A percentile compares a stretch with the other conserved stretches of the same genome.
Evolutionary conservation across 1,140 invertebrate species (phyloP).

Genomic region (Aleiodes sp.): DNA sequence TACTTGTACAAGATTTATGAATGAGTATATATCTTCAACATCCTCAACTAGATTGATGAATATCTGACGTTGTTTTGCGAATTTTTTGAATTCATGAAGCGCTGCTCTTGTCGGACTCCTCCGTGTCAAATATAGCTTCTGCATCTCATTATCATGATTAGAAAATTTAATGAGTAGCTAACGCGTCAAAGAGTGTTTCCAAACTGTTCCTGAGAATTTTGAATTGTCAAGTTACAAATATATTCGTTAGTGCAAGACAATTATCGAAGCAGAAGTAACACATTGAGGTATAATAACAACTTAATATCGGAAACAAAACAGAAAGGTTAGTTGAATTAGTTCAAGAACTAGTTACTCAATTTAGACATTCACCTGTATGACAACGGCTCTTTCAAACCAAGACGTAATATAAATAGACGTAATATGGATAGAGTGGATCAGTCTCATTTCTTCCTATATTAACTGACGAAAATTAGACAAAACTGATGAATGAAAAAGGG

Average conservation of each 20-base stretch:
- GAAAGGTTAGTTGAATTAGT: background rate
- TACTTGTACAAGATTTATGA: conserved; percentile 20
- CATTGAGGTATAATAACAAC: conserved; percentile 21
- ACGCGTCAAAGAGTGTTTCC: background rate
- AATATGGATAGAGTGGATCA: background rate
- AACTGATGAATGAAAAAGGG: background rate
- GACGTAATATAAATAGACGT: background rate
- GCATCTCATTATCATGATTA: too few species aligned
- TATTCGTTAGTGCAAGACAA: conserved; percentile 9
- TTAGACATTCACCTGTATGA: background rate
- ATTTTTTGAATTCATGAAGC: background rate
- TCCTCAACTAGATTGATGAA: background rate
- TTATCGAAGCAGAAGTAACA: conserved; percentile 35
- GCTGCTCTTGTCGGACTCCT: background rate
- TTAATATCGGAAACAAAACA: conserved; percentile 13
- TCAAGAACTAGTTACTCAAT: background rate
- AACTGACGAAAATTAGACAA: background rate
- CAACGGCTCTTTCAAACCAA: background rate
- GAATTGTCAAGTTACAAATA: conserved; percentile 27
- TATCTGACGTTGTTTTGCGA: background rate
- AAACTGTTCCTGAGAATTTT: conserved; percentile 26
- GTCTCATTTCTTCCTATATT: background rate
- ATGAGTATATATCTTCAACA: conserved; percentile 16
- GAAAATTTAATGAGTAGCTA: too few species aligned
- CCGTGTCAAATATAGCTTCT: background rate